A percentile compares a stretch with the other conserved stretches of the same genome.
Conservation (phyloP, 1,140 invertebrate genomes). For the Ceratina calcarata region DNA sequence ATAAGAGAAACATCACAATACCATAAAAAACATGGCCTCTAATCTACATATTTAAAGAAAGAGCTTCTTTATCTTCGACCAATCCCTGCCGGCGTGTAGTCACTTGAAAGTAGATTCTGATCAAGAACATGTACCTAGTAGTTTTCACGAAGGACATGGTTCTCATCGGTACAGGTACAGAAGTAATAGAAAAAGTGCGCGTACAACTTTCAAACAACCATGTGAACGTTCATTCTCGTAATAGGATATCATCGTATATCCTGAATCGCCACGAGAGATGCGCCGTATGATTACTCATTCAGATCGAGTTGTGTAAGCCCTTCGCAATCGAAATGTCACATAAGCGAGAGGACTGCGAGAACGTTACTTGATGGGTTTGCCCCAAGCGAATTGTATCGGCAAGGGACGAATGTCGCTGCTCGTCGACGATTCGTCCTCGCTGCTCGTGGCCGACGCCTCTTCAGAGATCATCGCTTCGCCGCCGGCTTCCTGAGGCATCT, state of each 20-base stretch:
- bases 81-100: not conserved
- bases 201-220: constrained; percentile 31
- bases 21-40: constrained; percentile 14
- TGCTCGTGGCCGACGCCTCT: constrained; percentile 77
- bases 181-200: constrained; percentile 47
- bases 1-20: constrained; percentile 5
- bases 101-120: not conserved
- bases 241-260: not conserved
- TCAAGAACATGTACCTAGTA: constrained; percentile 3
- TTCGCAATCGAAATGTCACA: constrained; percentile 13
- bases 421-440: constrained; percentile 78
- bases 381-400: constrained; percentile 68
- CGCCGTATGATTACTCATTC: constrained; percentile 4
- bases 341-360: constrained; percentile 17
- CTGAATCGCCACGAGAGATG: constrained; percentile 25
- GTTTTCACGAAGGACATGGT: constrained; percentile 1
- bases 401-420: constrained; percentile 75
- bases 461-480: constrained; percentile 81
- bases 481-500: constrained; percentile 77
- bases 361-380: constrained; percentile 66
- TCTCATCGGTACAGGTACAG: constrained; percentile 34
- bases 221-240: constrained; percentile 10
- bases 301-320: constrained; percentile 17
- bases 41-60: constrained; percentile 24
- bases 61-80: constrained; percentile 3